Evolutionary conservation across 2,888 invertebrate species (phyloP), one percentile per base, ranked within the genome.

Genomic region (Cetonia aurata): DNA sequence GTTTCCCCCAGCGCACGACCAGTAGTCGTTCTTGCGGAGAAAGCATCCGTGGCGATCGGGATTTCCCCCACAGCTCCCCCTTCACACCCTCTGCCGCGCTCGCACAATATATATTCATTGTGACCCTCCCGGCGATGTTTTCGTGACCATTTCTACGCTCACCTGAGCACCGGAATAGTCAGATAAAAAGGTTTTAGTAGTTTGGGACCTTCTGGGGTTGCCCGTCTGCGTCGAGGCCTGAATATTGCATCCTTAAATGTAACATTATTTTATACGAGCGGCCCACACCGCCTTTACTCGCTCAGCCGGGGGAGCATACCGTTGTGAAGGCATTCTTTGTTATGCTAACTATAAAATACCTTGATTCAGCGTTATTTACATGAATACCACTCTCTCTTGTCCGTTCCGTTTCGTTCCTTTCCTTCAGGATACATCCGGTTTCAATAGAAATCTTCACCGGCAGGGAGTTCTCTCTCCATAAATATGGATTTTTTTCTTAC

Each of bases 141-240:
- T 79, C 78, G 76, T 76, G 77, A 75, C 78, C 77, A 78, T 80
- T 80, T 78, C 79, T 77, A 78, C 77, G 79, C 80, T 80, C 80
- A 80, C 80, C 80, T 80, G 80, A 79, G 76, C 79, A 76, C 78
- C 72, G 77, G 76, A 78, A 79, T 77, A 76, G 78, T 76, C 79
- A 73, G 78, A 79, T 79, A 79, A 80, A 80, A 80, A 79, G 78
- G 78, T 79, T 79, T 79, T 78, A 80, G 77, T 78, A 77, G 79
- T 77, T 77, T 74, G 74, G 67, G 74, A 62, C 78, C 78, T 65
- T 78, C 78, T 76, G 77, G 78, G 78, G 77, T 74, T 74, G 76
- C 73, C 75, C 71, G 71, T 68, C 46, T 55, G 44, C 67, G 31
- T 46, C 53, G 67, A 62, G 60, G 71, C 67, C 59, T 71, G 72